These are phyloP conservation scores for Chrysolina oricalcia DNA, from an alignment of 2,888 invertebrate genomes.

Conservation along the genomic window DNA sequence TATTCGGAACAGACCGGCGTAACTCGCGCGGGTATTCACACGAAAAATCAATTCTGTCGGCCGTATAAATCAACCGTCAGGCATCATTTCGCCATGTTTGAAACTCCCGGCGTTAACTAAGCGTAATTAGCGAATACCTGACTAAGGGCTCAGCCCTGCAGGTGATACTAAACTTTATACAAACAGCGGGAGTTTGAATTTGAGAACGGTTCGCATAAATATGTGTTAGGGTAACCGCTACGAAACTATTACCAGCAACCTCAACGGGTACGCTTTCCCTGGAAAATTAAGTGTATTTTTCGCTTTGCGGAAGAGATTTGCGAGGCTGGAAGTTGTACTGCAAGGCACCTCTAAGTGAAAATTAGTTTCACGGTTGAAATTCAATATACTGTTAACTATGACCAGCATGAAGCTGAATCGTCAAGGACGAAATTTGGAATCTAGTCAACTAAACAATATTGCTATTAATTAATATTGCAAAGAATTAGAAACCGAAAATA, in stretches of 20 bases:
- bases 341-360: too few relatives aligned
- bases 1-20: neutral
- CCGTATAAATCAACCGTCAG: conserved; percentile 30
- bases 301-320: conserved; percentile 28
- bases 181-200: conserved; percentile 56
- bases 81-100: conserved; percentile 29
- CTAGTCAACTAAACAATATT: too few relatives aligned
- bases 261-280: conserved; percentile 29
- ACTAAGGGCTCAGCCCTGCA: conserved; percentile 40
- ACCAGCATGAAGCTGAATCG: too few relatives aligned
- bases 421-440: too few relatives aligned
- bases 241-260: conserved; percentile 40
- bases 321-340: neutral
- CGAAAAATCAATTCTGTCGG: conserved; percentile 21
- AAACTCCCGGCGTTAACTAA: conserved; percentile 25
- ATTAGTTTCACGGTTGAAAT: too few relatives aligned
- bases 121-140: conserved; percentile 42
- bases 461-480: too few relatives aligned
- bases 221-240: conserved; percentile 52
- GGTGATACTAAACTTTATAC: conserved; percentile 57
- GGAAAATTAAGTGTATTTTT: conserved; percentile 41
- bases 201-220: conserved; percentile 56
- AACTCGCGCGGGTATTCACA: neutral
- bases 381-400: too few relatives aligned
- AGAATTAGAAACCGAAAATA: too few relatives aligned